Percentiles rank a stretch among this genome's conserved stretches.
These are phyloP conservation scores for Trachymyrmex cornetzi DNA, from an alignment of 1,140 invertebrate genomes.

Conservation along the genomic window DNA sequence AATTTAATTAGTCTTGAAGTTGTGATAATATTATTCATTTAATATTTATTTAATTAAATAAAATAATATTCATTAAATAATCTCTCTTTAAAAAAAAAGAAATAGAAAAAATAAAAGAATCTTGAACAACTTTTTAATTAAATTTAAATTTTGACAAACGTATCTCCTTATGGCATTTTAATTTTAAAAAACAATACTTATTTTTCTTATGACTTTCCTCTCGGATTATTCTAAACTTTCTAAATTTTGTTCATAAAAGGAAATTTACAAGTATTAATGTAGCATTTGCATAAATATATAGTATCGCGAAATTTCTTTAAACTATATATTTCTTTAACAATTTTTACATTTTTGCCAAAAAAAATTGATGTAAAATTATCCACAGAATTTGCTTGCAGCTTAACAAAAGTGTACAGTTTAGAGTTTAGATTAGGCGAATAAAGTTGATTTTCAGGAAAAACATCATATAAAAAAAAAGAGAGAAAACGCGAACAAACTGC, in stretches of 20 bases:
- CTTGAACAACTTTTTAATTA: background rate
- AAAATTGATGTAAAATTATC: background rate
- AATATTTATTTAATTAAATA: too few relatives aligned
- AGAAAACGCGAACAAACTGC: background rate
- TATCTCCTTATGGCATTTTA: background rate
- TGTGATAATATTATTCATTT: background rate
- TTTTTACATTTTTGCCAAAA: background rate
- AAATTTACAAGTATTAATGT: background rate
- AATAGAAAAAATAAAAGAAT: background rate
- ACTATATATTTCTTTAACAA: background rate
- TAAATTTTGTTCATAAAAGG: background rate
- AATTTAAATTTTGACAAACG: background rate
- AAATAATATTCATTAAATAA: too few relatives aligned
- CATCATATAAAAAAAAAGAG: background rate
- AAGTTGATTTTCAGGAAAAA: background rate
- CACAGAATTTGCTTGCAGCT: background rate
- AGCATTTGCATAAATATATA: too few relatives aligned
- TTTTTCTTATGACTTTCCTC: background rate
- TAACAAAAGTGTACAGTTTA: background rate
- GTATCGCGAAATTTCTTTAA: background rate
- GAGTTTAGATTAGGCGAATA: background rate
- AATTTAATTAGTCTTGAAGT: background rate
- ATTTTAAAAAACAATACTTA: background rate
- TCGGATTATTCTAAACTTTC: background rate
- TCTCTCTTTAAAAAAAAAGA: background rate